Percentiles rank a stretch among this genome's conserved stretches.
Evolutionary conservation across 2,113 vertebrate species (phyloP).

Genomic region (Capreolus pygargus): DNA sequence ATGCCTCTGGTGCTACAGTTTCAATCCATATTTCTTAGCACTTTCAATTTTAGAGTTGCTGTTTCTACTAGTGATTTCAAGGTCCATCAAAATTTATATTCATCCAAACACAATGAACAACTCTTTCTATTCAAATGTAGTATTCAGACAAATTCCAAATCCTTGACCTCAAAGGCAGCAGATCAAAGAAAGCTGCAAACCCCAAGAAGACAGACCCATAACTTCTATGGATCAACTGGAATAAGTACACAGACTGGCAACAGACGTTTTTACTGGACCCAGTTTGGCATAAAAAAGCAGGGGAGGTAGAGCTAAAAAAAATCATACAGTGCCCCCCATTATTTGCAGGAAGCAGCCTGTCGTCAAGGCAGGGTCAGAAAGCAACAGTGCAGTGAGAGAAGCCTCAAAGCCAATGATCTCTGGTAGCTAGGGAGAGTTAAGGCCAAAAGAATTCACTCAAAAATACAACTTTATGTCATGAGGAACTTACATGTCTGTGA

Average conservation of each 20-base stretch:
- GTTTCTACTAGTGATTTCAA: slow-evolving; percentile 4
- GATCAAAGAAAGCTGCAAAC: not conserved
- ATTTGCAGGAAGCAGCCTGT: not conserved
- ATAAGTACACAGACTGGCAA: not conserved
- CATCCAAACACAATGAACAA: not conserved
- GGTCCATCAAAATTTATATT: not conserved
- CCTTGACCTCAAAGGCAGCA: not conserved
- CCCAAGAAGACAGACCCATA: not conserved
- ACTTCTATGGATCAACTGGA: not conserved
- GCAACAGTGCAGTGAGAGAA: not conserved
- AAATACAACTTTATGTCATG: not conserved
- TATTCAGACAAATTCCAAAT: not conserved
- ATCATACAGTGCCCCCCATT: not conserved
- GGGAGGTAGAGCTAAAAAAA: not conserved
- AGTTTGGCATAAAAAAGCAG: not conserved
- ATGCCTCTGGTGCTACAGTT: not conserved
- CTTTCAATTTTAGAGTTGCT: not conserved
- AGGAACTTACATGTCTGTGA: not conserved
- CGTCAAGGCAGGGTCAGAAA: not conserved
- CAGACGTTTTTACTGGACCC: not conserved
- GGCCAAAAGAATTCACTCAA: not conserved
- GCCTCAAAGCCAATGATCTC: not conserved
- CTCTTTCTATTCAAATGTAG: not conserved
- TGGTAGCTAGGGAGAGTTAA: not conserved
- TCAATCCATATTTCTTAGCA: not conserved